Base-by-base conservation (phyloP, 2,888 invertebrate species). In the Ectobius pallidus region DNA sequence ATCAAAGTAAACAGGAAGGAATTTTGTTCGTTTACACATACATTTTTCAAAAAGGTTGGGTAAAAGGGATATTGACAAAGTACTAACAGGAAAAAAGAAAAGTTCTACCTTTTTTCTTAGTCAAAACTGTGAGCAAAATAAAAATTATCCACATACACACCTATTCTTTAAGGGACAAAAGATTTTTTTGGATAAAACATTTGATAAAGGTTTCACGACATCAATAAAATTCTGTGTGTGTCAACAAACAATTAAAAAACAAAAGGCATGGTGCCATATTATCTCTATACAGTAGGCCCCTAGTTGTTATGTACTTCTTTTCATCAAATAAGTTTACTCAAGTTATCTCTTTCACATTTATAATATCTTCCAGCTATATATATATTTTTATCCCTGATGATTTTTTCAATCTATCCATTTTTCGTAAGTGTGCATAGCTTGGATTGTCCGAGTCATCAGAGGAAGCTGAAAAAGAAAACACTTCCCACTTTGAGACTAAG, bases 251-350 rank as follows among this genome's bases (percentile, higher is more conserved):
- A 73, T 73, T 73, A 73, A 68, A 73, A 73, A 69, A 73, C 68
- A 73, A 73, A 71, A 73, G 65, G 73, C 55, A 65, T 73, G 70
- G 73, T 70, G 69, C 73, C 73, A 67, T 73, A 70, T 70, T 65
- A 71, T 73, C 70, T 73, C 73, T 73, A 73, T 71, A 73, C 73
- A 73, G 67, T 73, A 71, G 73, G 73, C 73, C 73, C 67, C 65
- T 71, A 71, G n/a, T 32, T 62, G 11, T 63, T 46, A 52, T 71
- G 44, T 65, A 65, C 25, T 70, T 44, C 22, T 58, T 44, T 42
- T 55, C 44, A 22, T 58, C 39, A 58, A 69, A 68, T 68, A 68
- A 46, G 65, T 63, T 65, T 46, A 49, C 22, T 25, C 44, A 46
- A 22, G 39, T 42, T 46, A 27, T 68, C 46, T 67, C 27, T 30